Base-by-base conservation (phyloP, 2,113 vertebrate species). In the Lates calcarifer region DNA sequence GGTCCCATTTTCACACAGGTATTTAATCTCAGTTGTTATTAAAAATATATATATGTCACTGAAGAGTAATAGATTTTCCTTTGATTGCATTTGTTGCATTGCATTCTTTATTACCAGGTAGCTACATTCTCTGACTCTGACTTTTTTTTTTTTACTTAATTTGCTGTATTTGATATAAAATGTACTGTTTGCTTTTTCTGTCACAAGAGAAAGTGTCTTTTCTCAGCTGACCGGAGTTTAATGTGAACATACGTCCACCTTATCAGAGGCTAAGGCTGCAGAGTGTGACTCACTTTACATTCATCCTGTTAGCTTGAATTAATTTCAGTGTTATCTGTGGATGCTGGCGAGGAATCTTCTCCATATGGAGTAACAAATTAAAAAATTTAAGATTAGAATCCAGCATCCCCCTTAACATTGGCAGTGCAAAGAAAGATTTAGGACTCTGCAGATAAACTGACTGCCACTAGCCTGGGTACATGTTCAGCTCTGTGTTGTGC, bases 281-380 rank as follows among this genome's bases (percentile, higher is more conserved):
- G 20, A 45, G 43, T 5, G 3, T 51, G 20, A 51, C 20, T 9
- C 41, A n/a, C 65, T 83, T 55, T 31, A 29, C 58, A 58, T 69
- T 62, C 76, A 62, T 7, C 75, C 55, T 24, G 18, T 43, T 20
- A 14, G 57, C 57, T 55, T 55, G 5, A 33, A 58, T 45, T 55
- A 37, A 20, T n/a, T 33, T 43, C 61, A 39, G 5, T 7, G 37
- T 49, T 58, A 66, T 66, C 74, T 2, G 26, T 5, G 18, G 20
- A 26, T 1, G 47, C 17, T 5, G 45, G 45, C 45, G 7, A 6
- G 45, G 7, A 20, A 47, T 77, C 74, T 8, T 4, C 63, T 67
- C 51, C 39, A 4, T 28, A 63, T 33, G 39, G 51, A 57, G 28
- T 2, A 26, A 58, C 15, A 47, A 51, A 67, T 18, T 15, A 53